These are phyloP conservation scores for Tachysurus vachellii DNA, from an alignment of 2,113 vertebrate species.

Conservation along the genomic window DNA sequence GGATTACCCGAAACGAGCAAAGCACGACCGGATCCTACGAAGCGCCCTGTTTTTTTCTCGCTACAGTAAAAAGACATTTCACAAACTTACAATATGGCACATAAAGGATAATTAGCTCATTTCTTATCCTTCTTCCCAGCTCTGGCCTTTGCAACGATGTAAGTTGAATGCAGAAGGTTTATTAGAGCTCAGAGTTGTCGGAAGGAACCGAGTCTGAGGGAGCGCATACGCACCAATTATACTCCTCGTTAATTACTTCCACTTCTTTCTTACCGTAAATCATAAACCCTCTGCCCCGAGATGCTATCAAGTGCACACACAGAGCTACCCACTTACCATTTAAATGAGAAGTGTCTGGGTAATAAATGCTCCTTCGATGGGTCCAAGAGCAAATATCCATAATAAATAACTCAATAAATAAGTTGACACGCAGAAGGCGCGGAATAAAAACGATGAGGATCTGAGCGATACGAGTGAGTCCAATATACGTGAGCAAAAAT, in stretches of 20 bases:
- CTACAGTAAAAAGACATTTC: neutral
- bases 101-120: conserved; percentile 22
- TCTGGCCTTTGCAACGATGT: conserved; percentile 29
- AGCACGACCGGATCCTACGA: no score
- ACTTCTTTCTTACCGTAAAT: conserved; percentile 22
- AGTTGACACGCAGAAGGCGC: neutral
- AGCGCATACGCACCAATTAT: conserved; percentile 58
- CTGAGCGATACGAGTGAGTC: conserved; percentile 34
- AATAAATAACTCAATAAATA: conserved; percentile 30
- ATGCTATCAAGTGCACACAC: conserved; percentile 18
- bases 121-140: conserved; percentile 17
- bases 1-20: neutral
- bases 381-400: neutral
- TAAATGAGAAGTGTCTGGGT: conserved; percentile 38
- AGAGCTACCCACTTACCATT: conserved; percentile 44
- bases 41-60: neutral
- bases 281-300: conserved; percentile 35
- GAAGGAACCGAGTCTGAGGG: conserved; percentile 47
- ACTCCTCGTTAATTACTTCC: conserved; percentile 61
- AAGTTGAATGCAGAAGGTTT: conserved; percentile 55
- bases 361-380: conserved; percentile 20
- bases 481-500: conserved; percentile 47
- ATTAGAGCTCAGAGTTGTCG: conserved; percentile 55
- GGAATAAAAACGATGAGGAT: neutral
- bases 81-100: neutral